These are phyloP conservation scores for Xanthia togata DNA, from an alignment of 2,888 invertebrate genomes.

Conservation along the genomic window DNA sequence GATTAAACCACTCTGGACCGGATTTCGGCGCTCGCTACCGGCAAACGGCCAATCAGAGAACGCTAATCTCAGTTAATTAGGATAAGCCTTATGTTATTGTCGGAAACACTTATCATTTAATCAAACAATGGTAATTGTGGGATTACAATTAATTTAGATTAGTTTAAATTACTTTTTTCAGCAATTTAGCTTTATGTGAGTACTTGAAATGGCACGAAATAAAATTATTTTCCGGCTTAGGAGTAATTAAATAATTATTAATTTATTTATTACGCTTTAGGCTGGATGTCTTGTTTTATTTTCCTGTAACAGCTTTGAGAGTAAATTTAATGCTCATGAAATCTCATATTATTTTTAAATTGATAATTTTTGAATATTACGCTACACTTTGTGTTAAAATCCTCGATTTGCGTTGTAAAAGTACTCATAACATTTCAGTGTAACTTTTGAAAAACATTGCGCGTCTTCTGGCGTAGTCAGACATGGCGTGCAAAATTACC, in stretches of 20 bases:
- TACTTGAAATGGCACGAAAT: slow-evolving; percentile 2
- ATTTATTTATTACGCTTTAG: slow-evolving; percentile 42
- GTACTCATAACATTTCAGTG: background rate
- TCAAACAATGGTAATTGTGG: slow-evolving; percentile 38
- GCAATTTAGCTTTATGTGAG: background rate
- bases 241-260: slow-evolving; percentile 35
- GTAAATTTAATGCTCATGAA: slow-evolving; percentile 22
- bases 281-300: slow-evolving; percentile 1
- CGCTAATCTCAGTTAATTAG: slow-evolving; percentile 70
- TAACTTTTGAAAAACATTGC: background rate
- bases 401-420: background rate
- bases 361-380: slow-evolving; percentile 11
- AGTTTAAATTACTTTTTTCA: background rate
- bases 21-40: slow-evolving; percentile 71
- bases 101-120: slow-evolving; percentile 51
- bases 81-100: slow-evolving; percentile 64
- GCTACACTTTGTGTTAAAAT: background rate
- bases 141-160: slow-evolving; percentile 28
- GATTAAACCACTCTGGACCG: slow-evolving; percentile 72
- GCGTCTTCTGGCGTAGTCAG: background rate
- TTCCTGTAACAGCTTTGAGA: slow-evolving; percentile 20
- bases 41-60: slow-evolving; percentile 72
- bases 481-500: background rate
- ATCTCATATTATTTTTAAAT: slow-evolving; percentile 20
- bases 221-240: slow-evolving; percentile 18